Evolutionary conservation across 2,113 vertebrate species (phyloP).

Genomic region (Crotalus horridus): DNA sequence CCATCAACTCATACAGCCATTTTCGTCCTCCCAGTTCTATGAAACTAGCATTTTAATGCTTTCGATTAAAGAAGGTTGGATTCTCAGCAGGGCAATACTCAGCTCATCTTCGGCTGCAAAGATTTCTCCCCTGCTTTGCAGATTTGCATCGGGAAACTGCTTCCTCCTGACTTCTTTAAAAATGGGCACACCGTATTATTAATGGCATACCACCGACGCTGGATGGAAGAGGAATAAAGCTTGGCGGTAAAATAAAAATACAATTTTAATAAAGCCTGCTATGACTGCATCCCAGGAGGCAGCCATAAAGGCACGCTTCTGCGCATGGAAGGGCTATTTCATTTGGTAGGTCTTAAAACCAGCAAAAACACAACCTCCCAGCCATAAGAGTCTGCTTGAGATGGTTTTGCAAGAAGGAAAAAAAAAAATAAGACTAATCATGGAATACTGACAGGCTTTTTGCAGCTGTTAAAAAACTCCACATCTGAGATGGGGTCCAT

Average conservation of each 20-base stretch:
- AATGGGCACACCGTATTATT: constrained; percentile 41
- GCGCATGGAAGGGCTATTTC: constrained; percentile 11
- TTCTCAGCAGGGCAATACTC: constrained; percentile 45
- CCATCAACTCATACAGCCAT: constrained; percentile 39
- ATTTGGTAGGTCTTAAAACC: constrained; percentile 18
- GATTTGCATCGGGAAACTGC: constrained; percentile 41
- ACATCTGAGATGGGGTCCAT: constrained; percentile 88
- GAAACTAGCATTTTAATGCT: constrained; percentile 51
- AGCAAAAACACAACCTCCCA: background rate
- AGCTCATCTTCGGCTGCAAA: constrained; percentile 57
- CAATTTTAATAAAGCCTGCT: constrained; percentile 63
- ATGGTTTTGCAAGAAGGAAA: background rate
- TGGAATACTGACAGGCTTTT: constrained; percentile 74
- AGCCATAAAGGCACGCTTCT: constrained; percentile 43
- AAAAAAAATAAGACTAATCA: background rate
- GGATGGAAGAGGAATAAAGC: constrained; percentile 39
- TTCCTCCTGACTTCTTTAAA: constrained; percentile 42
- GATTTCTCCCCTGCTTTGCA: constrained; percentile 52
- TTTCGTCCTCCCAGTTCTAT: constrained; percentile 33
- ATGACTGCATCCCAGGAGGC: constrained; percentile 27
- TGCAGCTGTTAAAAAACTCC: constrained; percentile 80
- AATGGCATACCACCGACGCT: constrained; percentile 28
- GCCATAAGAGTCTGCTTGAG: constrained; percentile 2
- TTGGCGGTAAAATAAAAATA: constrained; percentile 55
- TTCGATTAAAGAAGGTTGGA: constrained; percentile 52